These are phyloP conservation scores for Pseudococcus longispinus DNA, from an alignment of 2,888 invertebrate genomes.

Conservation along the genomic window DNA sequence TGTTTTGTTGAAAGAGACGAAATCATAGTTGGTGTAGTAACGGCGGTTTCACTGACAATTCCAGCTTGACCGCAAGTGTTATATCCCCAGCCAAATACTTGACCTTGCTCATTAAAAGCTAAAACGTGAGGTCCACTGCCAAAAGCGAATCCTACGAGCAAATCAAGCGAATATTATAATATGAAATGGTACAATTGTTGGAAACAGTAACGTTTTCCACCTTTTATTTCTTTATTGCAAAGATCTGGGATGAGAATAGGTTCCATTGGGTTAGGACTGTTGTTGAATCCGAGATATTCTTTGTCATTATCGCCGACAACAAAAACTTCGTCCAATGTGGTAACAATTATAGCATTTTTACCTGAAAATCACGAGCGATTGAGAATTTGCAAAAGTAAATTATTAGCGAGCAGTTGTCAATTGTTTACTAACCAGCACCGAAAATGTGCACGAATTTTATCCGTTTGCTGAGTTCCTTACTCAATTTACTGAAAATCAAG, in stretches of 20 bases:
- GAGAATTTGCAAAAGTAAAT: not conserved
- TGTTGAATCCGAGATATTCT: constrained; percentile 68
- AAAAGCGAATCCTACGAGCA: constrained; percentile 65
- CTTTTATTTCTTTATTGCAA: constrained; percentile 66
- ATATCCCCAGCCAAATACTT: constrained; percentile 69
- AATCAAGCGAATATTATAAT: not conserved
- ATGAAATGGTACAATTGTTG: not conserved
- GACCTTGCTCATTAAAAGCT: constrained; percentile 67
- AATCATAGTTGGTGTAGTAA: constrained; percentile 65
- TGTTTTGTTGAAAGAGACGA: constrained; percentile 63
- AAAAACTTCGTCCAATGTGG: not conserved
- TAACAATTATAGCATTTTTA: not conserved
- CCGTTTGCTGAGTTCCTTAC: not conserved
- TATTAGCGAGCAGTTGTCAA: not conserved
- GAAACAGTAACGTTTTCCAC: constrained; percentile 58
- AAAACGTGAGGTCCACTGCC: constrained; percentile 70
- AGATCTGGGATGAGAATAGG: constrained; percentile 66
- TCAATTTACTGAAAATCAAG: not conserved
- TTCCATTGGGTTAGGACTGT: constrained; percentile 65
- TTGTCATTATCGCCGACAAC: not conserved
- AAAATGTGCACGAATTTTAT: not conserved
- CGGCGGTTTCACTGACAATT: constrained; percentile 67
- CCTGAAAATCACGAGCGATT: not conserved
- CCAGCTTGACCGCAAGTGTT: constrained; percentile 70
- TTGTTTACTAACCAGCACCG: not conserved